Percentiles rank a stretch among this genome's conserved stretches.
Conservation (phyloP, 2,797 vertebrate genomes). For the Poeciliopsis paucimaculata region DNA sequence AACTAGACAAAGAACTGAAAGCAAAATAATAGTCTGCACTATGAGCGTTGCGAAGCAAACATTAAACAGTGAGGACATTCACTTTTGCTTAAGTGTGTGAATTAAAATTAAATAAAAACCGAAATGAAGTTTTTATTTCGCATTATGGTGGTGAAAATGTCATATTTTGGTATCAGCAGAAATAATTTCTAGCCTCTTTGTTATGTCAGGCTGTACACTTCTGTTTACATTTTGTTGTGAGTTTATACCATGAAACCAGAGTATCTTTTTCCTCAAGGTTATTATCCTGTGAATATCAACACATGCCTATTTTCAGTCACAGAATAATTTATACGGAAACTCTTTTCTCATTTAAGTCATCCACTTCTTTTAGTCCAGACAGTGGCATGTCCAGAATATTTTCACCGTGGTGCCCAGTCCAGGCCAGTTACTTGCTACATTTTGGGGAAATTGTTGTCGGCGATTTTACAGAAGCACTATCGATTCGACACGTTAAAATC, state of each 20-base stretch:
- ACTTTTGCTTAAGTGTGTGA: not conserved
- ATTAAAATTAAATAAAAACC: not conserved
- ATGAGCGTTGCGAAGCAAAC: not conserved
- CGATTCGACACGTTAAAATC: too few species aligned
- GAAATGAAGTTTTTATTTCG: not conserved
- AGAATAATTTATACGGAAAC: not conserved
- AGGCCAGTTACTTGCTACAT: too few species aligned
- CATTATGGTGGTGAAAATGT: not conserved
- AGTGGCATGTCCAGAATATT: not conserved
- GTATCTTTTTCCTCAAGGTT: not conserved
- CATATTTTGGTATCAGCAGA: not conserved
- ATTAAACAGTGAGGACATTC: not conserved
- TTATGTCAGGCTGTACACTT: not conserved
- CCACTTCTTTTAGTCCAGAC: not conserved
- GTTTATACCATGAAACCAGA: not conserved
- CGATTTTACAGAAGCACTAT: too few species aligned
- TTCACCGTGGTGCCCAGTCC: too few species aligned
- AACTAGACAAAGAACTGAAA: not conserved
- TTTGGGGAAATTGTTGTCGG: too few species aligned
- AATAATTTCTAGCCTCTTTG: not conserved
- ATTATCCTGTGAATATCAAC: not conserved
- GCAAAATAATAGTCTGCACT: not conserved
- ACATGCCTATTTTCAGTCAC: not conserved
- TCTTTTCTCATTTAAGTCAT: not conserved
- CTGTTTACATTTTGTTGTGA: not conserved